Base-by-base conservation (phyloP, 2,113 vertebrate genomes). In the Oxyruncus cristatus region DNA sequence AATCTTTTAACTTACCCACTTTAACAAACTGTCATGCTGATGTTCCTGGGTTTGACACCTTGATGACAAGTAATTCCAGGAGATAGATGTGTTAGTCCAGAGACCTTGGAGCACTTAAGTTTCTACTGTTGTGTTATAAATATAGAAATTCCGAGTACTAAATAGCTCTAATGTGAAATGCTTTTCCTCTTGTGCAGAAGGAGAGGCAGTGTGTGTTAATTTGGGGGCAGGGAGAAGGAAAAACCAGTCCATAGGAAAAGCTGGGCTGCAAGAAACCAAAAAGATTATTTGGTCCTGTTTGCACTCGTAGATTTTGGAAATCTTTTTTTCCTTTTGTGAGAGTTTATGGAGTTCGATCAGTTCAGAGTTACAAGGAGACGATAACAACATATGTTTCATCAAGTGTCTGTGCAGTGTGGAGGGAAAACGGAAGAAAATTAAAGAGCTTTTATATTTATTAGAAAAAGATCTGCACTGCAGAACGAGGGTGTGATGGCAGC, bases 21-120 rank as follows among this genome's bases (percentile, higher is more conserved):
- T 95, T 91, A 89, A 86, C 67, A 70, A 76, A 68, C 65, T 93
- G 75, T 84, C 85, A 75, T 47, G n/a, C 37, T 35, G 46, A 58
- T 58, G 68, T 59, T 89, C 53, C 65, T 68, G 65, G 46, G 41
- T 42, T 78, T 87, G 79, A 71, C 79, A 79, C 58, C 87, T 84
- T 41, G 21, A 87, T 65, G 73, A 96, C 56, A 73, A 84, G 62
- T 68, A 50, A 78, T 88, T 85, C 85, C 20, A 8, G 53, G 72
- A 93, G 62, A 78, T 66, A 66, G 46, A 35, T 62, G 46, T 56
- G 39, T 27, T 68, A 95, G 88, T 49, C 72, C 78, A 65, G 39
- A 73, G 79, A 79, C 82, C 62, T 55, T 14, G 20, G 52, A 72
- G 52, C 42, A 85, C 68, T 81, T 35, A 22, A 21, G 33, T 28